Conservation (phyloP, 2,797 vertebrate genomes). For the Coregonus suidteri region DNA sequence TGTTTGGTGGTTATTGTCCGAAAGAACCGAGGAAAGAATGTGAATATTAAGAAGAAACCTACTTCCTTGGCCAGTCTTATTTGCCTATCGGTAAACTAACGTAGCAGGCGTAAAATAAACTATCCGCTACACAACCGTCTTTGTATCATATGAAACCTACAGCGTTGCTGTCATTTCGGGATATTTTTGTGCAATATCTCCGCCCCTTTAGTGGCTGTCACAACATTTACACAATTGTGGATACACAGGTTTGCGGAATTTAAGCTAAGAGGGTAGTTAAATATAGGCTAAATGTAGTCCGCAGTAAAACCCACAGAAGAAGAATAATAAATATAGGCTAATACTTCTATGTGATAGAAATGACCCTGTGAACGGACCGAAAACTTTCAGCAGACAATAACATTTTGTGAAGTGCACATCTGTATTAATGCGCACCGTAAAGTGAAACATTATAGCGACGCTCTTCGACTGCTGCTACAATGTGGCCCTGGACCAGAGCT, state of each 20-base stretch:
- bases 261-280: too few species aligned
- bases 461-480: too few species aligned
- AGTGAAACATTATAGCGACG: too few species aligned
- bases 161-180: not conserved
- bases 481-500: too few species aligned
- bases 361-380: not conserved
- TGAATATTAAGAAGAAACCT: not conserved
- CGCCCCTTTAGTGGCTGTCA: not conserved
- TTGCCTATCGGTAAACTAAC: too few species aligned
- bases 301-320: too few species aligned
- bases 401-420: too few species aligned
- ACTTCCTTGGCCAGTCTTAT: not conserved
- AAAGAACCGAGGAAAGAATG: not conserved
- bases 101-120: too few species aligned
- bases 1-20: not conserved
- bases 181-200: not conserved
- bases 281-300: too few species aligned
- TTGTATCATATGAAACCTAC: not conserved
- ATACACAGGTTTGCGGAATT: not conserved
- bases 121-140: not conserved
- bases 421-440: too few species aligned
- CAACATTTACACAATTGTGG: not conserved
- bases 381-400: too few species aligned
- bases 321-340: too few species aligned
- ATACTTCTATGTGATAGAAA: not conserved